Percentiles rank a stretch among this genome's conserved stretches.
phyloP scores from a whole-genome alignment of 2,113 vertebrate species.

The Stomatorhinus ivindoensis region DNA sequence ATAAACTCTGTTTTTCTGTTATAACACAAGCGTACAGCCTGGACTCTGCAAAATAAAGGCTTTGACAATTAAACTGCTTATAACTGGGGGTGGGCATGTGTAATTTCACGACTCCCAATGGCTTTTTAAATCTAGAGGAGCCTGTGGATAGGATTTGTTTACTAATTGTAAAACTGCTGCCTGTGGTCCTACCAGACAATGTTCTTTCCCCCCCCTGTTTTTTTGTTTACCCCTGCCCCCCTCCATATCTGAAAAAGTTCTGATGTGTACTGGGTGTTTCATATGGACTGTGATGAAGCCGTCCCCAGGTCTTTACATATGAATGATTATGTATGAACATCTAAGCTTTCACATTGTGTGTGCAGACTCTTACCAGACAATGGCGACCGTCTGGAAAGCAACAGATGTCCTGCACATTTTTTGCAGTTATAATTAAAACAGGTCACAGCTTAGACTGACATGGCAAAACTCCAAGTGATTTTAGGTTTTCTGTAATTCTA shows the following conservation, averaged over 20 bases:
- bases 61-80: neutral
- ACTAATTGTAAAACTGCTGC: slow-evolving; percentile 28
- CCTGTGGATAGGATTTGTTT: slow-evolving; percentile 16
- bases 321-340: neutral
- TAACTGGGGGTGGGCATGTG: neutral
- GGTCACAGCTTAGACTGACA: neutral
- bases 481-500: neutral
- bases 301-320: neutral
- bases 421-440: neutral
- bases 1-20: neutral
- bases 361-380: neutral
- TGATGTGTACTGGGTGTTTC: neutral
- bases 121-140: neutral
- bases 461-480: neutral
- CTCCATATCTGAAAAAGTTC: neutral
- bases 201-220: neutral
- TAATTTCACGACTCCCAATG: neutral
- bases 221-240: neutral
- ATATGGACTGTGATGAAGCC: neutral
- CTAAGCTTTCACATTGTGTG: neutral
- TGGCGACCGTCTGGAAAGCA: neutral
- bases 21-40: neutral
- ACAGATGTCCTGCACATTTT: neutral
- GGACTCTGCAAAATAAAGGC: neutral
- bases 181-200: neutral